A percentile compares a stretch with the other conserved stretches of the same genome.
These are phyloP conservation scores for Vulpes ferrilata DNA, from an alignment of 2,113 vertebrate species.

Conservation along the genomic window DNA sequence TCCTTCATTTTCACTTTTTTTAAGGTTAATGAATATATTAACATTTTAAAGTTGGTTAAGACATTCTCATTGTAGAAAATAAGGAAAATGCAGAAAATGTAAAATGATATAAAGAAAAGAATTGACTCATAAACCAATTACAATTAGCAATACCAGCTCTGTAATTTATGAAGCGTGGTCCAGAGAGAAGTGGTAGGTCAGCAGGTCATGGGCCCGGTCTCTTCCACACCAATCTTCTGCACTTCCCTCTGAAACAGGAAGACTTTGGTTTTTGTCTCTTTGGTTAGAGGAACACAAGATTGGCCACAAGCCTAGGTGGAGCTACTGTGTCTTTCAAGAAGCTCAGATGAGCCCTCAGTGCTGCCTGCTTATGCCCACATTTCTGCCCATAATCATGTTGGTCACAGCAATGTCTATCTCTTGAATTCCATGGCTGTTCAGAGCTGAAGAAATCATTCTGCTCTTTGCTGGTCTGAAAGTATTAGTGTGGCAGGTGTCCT, in stretches of 20 bases:
- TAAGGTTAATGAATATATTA: background rate
- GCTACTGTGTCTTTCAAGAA: background rate
- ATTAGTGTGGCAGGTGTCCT: fast-evolving
- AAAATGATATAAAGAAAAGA: background rate
- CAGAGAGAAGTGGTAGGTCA: background rate
- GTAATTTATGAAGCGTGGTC: background rate
- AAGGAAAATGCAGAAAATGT: background rate
- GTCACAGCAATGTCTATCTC: conserved; percentile 56
- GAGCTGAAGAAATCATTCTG: conserved; percentile 61
- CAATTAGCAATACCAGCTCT: background rate
- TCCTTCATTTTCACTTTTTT: background rate
- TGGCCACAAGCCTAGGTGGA: background rate
- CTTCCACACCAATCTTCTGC: too few relatives aligned
- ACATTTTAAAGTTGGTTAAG: conserved; percentile 29
- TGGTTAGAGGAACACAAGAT: background rate
- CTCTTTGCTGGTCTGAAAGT: conserved; percentile 65
- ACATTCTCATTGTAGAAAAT: background rate
- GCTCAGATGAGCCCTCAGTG: background rate
- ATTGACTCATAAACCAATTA: background rate
- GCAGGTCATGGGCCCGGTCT: too few relatives aligned
- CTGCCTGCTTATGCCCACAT: background rate
- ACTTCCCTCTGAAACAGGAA: background rate
- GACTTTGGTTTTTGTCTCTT: background rate
- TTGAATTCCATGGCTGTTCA: conserved; percentile 71
- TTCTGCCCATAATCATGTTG: conserved; percentile 42